Conservation (phyloP, 2,113 vertebrate genomes). For the Fukomys damarensis region DNA sequence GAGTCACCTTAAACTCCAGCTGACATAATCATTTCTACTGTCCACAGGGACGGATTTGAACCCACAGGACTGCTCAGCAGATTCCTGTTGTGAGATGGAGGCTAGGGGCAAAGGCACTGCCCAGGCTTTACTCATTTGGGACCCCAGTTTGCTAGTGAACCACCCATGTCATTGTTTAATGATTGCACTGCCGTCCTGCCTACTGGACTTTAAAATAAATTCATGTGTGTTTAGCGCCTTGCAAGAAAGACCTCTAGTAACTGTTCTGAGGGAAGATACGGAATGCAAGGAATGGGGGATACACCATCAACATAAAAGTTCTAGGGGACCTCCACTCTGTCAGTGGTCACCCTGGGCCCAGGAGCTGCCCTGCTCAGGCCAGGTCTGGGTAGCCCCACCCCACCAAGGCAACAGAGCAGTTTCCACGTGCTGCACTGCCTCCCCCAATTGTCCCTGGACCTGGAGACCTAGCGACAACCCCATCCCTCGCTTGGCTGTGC, state of each 20-base stretch:
- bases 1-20: not conserved
- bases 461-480: not conserved
- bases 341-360: not conserved
- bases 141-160: not conserved
- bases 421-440: not conserved
- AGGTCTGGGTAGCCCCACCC: too few relatives aligned
- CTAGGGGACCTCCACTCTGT: not conserved
- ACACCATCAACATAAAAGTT: not conserved
- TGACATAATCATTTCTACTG: not conserved
- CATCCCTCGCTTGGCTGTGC: not conserved
- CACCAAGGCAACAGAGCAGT: not conserved
- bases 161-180: too few relatives aligned
- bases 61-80: not conserved
- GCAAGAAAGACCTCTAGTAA: not conserved
- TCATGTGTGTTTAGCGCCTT: not conserved
- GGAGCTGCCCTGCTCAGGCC: not conserved
- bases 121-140: not conserved
- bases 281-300: not conserved
- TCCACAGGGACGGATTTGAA: not conserved
- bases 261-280: not conserved
- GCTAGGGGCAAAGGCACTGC: not conserved
- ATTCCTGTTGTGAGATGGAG: not conserved
- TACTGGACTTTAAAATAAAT: not conserved
- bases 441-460: fast-evolving
- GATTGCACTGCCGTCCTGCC: not conserved